These are phyloP conservation scores for Drosophila ambigua DNA, from an alignment of 1,140 invertebrate species.

Conservation along the genomic window DNA sequence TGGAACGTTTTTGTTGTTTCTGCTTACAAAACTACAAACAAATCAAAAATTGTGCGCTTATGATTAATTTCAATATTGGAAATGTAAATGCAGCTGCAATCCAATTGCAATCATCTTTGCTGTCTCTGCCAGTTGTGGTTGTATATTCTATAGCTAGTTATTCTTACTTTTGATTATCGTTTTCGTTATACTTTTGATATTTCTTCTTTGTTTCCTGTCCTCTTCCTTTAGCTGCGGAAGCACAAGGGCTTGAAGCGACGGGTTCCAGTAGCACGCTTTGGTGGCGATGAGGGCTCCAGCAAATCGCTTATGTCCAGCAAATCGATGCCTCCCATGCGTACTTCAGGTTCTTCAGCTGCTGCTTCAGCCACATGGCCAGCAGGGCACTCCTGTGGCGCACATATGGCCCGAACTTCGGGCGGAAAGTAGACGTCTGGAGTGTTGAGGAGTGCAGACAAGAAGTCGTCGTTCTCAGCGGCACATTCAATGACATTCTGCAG, in stretches of 20 bases:
- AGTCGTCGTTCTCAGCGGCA: conserved; percentile 44
- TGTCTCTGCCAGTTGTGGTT: too few species aligned
- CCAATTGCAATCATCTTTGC: too few species aligned
- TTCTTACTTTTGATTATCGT: not conserved
- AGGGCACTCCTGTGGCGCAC: conserved; percentile 1
- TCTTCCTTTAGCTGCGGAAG: conserved; percentile 13
- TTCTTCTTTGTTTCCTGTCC: too few species aligned
- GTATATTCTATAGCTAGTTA: too few species aligned
- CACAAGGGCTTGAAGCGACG: not conserved
- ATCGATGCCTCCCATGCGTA: not conserved
- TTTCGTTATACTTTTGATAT: not conserved
- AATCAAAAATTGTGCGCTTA: too few species aligned
- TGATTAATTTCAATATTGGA: too few species aligned
- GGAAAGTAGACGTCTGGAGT: conserved; percentile 58
- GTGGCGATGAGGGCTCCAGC: conserved; percentile 57
- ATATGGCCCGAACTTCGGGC: conserved; percentile 48
- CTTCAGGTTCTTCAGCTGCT: too few species aligned
- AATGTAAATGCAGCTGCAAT: too few species aligned
- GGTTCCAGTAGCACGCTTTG: conserved; percentile 15
- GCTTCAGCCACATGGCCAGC: not conserved
- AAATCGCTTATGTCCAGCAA: conserved; percentile 35
- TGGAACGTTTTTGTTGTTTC: too few species aligned
- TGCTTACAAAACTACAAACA: too few species aligned
- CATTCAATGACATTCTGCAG: conserved; percentile 35
- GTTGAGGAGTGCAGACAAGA: conserved; percentile 35